Percentiles rank a stretch among this genome's conserved stretches.
These are phyloP conservation scores for Cerastoderma edule DNA, from an alignment of 2,888 invertebrate species.

Conservation along the genomic window DNA sequence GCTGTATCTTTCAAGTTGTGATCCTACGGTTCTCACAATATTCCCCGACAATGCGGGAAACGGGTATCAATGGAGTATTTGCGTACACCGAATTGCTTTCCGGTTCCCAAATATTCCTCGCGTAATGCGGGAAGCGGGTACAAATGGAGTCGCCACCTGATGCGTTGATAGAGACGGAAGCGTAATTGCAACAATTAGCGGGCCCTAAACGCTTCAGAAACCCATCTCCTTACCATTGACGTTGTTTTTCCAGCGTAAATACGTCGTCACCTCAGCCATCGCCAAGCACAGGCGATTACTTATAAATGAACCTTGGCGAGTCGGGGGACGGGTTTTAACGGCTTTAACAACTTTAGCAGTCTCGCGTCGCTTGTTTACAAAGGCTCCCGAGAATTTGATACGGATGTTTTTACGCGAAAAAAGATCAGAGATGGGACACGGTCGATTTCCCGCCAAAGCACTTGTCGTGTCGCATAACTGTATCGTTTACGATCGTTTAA, in stretches of 20 bases:
- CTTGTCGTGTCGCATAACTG: conserved; percentile 42
- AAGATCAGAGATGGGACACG: conserved; percentile 52
- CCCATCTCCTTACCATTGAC: conserved; percentile 52
- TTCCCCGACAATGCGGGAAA: no score
- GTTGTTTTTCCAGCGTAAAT: conserved; percentile 65
- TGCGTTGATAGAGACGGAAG: conserved; percentile 59
- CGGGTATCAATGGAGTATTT: no score
- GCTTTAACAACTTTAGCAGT: conserved; percentile 63
- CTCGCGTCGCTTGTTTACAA: conserved; percentile 61
- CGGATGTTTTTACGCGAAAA: conserved; percentile 46
- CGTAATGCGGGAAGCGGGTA: no score
- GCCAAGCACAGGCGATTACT: conserved; percentile 58
- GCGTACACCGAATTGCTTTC: no score
- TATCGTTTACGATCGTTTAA: conserved; percentile 21
- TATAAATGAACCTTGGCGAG: conserved; percentile 61
- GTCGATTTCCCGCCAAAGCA: conserved; percentile 53
- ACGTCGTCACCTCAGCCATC: conserved; percentile 56
- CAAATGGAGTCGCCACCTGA: conserved; percentile 60
- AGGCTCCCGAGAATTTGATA: conserved; percentile 56
- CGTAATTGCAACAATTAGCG: conserved; percentile 64
- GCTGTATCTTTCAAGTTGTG: no score
- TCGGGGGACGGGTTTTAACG: no score
- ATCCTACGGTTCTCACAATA: no score
- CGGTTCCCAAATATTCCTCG: no score
- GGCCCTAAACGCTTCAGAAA: conserved; percentile 52